Conservation (phyloP, 2,113 vertebrate species). For the Prolemur simus region DNA sequence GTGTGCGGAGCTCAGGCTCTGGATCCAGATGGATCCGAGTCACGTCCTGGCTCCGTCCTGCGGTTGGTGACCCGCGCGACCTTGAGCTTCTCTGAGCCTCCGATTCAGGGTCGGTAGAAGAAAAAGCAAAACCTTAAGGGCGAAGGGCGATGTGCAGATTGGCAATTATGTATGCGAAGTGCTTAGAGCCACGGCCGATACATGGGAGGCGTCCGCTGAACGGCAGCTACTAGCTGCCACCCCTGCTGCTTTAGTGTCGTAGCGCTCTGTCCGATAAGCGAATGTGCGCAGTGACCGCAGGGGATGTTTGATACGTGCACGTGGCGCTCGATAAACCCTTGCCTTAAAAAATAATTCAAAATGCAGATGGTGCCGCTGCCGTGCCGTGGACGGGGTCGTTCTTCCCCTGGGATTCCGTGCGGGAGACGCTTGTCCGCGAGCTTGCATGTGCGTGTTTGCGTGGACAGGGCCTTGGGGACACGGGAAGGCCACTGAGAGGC, state of each 20-base stretch:
- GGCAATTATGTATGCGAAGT: not conserved
- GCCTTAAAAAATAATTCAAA: not conserved
- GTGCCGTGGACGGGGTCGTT: not conserved
- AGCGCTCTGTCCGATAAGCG: not conserved
- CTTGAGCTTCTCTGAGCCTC: not conserved
- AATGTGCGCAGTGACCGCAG: not conserved
- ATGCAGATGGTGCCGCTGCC: not conserved
- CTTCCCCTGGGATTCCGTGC: not conserved
- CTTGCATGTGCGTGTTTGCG: not conserved
- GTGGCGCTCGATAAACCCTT: not conserved
- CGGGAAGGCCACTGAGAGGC: not conserved
- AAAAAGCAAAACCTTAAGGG: not conserved
- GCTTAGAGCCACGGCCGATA: not conserved
- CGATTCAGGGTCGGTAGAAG: not conserved
- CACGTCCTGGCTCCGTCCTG: not conserved
- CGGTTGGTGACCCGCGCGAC: not conserved
- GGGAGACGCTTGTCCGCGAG: not conserved
- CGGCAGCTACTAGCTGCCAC: not conserved
- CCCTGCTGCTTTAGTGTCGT: too few species aligned
- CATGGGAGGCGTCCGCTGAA: too few species aligned
- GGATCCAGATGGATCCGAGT: not conserved
- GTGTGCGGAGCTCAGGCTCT: not conserved
- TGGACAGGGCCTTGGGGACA: not conserved
- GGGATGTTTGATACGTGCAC: not conserved
- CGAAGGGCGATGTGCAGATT: not conserved